These are phyloP conservation scores for Myotis daubentonii DNA, from an alignment of 2,797 vertebrate species.

Conservation along the genomic window DNA sequence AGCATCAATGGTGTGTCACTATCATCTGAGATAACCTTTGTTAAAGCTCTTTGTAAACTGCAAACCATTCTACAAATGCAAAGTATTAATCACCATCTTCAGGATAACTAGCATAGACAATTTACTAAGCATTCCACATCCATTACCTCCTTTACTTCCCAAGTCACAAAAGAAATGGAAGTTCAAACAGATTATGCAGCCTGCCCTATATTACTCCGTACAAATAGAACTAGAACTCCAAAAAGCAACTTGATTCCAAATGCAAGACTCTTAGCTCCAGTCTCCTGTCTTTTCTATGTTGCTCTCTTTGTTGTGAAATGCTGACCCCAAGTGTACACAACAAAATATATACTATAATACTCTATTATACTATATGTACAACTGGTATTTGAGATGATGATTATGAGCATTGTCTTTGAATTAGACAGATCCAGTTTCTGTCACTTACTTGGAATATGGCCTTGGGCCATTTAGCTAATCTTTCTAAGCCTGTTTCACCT, in stretches of 20 bases:
- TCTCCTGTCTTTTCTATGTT: background rate
- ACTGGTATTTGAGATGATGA: background rate
- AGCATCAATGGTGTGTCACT: background rate
- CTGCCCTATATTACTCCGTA: background rate
- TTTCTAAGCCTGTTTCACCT: slow-evolving; percentile 46
- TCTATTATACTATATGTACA: background rate
- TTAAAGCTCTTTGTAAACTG: slow-evolving; percentile 32
- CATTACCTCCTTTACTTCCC: background rate
- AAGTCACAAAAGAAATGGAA: slow-evolving; percentile 41
- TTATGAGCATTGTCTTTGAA: slow-evolving; percentile 6
- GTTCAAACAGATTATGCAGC: background rate
- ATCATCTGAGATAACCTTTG: slow-evolving; percentile 15
- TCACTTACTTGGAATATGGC: background rate
- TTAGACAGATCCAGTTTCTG: slow-evolving; percentile 16
- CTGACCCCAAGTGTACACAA: background rate
- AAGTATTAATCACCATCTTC: background rate
- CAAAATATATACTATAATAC: background rate
- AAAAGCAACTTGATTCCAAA: slow-evolving; percentile 12
- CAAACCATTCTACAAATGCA: background rate
- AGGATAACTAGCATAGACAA: background rate
- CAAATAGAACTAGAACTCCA: slow-evolving; percentile 13
- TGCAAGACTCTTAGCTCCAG: background rate
- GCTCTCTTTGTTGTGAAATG: background rate
- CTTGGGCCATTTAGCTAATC: background rate
- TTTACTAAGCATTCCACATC: background rate